Base-by-base conservation (phyloP, 2,888 invertebrate genomes). In the Rhopalosiphum nymphaeae region DNA sequence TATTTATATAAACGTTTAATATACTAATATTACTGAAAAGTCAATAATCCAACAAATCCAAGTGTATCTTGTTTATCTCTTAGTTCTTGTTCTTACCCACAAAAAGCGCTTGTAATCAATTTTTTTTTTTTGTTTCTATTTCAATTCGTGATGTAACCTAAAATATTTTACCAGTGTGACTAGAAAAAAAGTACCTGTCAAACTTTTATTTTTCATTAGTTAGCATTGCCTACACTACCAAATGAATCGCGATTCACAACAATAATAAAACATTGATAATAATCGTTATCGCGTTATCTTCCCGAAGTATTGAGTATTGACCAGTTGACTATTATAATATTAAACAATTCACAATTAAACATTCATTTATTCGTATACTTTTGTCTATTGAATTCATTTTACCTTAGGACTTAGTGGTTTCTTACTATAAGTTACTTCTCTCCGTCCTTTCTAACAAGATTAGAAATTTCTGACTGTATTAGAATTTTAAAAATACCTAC, bases 81-180 rank as follows among this genome's bases (percentile, higher is more conserved):
- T 53, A 21, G 53, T 53, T 53, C 53, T 21, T 53, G 53, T 53
- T 53, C 21, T 53, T n/a, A 44, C 88, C 42, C 44, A 91, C 90
- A 94, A 90, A 93, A 94, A 94, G 57, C 94, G 94, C 94, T 94
- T 90, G 94, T 94, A 94, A 94, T 94, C 94, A 90, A 93, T 84
- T 84, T 93, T 78, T 93, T 89, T 89, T 93, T 92, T 88, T 44
- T 46, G 46, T 46, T 56, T 46, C 10, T 21, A 25, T 89, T 89
- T 46, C n/a, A 91, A 67, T n/a, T 53, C 49, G 7, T 94, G 91
- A 94, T 91, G 53, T 94, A 94, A 94, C 94, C 91, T 94, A 49
- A 94, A 84, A 90, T 84, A 61, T n/a, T 53, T 0, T 0, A 87
- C 16, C 89, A 90, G 89, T 89, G 93, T 57, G 1, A 21, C 78